These are phyloP conservation scores for Eriosoma lanigerum DNA, from an alignment of 1,140 invertebrate species.

Conservation along the genomic window DNA sequence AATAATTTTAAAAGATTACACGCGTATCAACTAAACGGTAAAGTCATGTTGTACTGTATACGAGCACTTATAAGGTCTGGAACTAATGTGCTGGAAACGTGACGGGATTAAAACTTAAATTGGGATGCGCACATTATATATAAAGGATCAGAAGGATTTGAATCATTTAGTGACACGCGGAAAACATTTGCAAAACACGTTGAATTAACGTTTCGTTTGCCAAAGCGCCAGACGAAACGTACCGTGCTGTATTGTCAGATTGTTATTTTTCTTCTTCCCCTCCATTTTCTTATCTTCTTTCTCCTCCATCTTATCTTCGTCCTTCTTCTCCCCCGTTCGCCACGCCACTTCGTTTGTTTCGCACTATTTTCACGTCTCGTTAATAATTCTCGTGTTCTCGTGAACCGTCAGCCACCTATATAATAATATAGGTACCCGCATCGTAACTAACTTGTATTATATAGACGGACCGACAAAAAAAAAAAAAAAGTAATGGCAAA, in stretches of 20 bases:
- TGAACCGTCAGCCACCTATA: not conserved
- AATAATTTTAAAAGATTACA: not conserved
- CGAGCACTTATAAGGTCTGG: not conserved
- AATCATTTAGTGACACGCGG: slow-evolving; percentile 4
- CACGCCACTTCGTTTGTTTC: too few species aligned
- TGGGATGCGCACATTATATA: not conserved
- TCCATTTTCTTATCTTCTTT: not conserved
- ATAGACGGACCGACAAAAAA: too few species aligned
- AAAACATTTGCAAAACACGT: not conserved
- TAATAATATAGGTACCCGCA: too few species aligned
- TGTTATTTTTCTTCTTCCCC: not conserved
- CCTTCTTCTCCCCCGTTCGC: too few species aligned
- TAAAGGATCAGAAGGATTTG: slow-evolving; percentile 7
- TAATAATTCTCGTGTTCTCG: not conserved
- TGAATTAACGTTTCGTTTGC: slow-evolving; percentile 12
- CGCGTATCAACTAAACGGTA: not conserved
- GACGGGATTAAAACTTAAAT: slow-evolving; percentile 33
- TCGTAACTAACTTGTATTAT: too few species aligned
- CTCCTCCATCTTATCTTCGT: too few species aligned
- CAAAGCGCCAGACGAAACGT: too few species aligned
- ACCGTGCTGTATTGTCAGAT: too few species aligned
- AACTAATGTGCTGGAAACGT: slow-evolving; percentile 36
- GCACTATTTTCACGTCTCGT: not conserved
- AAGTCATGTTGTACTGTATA: not conserved
- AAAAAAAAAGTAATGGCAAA: slow-evolving; percentile 2